A percentile compares a stretch with the other conserved stretches of the same genome.
Evolutionary conservation across 2,797 vertebrate genomes (phyloP).

Genomic region (Myotis planiceps): DNA sequence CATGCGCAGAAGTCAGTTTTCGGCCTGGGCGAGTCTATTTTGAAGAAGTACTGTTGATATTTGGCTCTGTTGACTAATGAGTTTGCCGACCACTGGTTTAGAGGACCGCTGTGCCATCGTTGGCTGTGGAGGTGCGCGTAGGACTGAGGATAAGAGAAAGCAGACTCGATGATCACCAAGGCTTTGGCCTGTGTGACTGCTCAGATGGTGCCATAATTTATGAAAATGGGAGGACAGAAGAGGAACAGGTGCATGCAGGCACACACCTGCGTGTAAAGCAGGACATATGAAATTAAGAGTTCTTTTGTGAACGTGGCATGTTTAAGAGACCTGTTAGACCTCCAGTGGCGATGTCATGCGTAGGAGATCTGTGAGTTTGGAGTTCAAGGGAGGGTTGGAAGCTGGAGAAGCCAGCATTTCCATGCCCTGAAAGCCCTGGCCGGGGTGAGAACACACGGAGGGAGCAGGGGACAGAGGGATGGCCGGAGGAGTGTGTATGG

Average conservation of each 20-base stretch:
- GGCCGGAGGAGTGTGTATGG: rapidly evolving
- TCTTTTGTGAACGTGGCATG: background rate
- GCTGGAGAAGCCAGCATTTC: background rate
- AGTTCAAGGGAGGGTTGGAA: background rate
- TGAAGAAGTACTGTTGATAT: no score
- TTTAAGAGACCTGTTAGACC: background rate
- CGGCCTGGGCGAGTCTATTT: no score
- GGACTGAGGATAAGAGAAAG: no score
- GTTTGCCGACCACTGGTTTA: no score
- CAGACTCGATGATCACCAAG: background rate
- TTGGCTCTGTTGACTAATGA: no score
- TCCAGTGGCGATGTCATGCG: no score
- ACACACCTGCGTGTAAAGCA: background rate
- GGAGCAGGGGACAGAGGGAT: background rate
- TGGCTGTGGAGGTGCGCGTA: background rate
- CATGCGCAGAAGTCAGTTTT: no score
- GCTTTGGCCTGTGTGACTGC: background rate
- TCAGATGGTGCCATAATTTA: background rate
- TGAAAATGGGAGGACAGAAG: background rate
- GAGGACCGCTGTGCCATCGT: rapidly evolving
- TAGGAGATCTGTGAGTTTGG: background rate
- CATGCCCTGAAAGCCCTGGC: no score
- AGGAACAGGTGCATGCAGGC: background rate
- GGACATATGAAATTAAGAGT: background rate
- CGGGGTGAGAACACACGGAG: rapidly evolving